A percentile compares a stretch with the other conserved stretches of the same genome.
Conservation (phyloP, 2,888 invertebrate species). For the Andrena camellia region DNA sequence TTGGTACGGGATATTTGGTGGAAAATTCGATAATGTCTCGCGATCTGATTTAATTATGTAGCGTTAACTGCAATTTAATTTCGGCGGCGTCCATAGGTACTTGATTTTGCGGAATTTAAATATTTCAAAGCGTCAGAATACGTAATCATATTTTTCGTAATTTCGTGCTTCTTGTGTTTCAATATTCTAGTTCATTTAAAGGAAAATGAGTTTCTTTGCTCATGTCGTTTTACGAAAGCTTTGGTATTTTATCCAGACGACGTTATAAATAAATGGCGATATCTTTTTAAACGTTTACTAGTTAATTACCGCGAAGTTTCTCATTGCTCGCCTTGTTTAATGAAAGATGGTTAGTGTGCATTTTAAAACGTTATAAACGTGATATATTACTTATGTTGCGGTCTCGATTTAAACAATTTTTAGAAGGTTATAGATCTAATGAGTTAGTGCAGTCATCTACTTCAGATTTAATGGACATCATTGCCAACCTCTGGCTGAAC, state of each 20-base stretch:
- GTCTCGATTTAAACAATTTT: conserved; percentile 9
- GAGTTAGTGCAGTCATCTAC: not conserved
- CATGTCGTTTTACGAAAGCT: conserved; percentile 13
- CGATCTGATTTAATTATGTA: conserved; percentile 27
- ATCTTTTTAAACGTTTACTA: conserved; percentile 20
- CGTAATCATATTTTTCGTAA: conserved; percentile 9
- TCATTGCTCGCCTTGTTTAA: conserved; percentile 22
- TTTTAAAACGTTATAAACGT: not conserved
- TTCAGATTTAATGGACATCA: not conserved
- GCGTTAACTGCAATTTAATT: conserved; percentile 16
- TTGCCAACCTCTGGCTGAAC: not conserved
- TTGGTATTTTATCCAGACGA: not conserved
- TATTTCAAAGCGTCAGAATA: conserved; percentile 14
- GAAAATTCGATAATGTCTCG: not conserved
- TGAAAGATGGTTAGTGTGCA: not conserved
- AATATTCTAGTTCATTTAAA: conserved; percentile 38
- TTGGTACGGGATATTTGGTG: conserved; percentile 1
- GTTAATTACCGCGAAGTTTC: conserved; percentile 42
- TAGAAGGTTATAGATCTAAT: not conserved
- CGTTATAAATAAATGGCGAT: conserved; percentile 31
- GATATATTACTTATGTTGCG: conserved; percentile 16
- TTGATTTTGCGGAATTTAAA: not conserved
- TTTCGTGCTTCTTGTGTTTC: not conserved
- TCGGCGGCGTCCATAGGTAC: not conserved
- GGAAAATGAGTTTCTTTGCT: conserved; percentile 39